Evolutionary conservation across 2,888 invertebrate genomes (phyloP), one percentile per base, ranked within the genome.

Genomic region (Seira ritae): DNA sequence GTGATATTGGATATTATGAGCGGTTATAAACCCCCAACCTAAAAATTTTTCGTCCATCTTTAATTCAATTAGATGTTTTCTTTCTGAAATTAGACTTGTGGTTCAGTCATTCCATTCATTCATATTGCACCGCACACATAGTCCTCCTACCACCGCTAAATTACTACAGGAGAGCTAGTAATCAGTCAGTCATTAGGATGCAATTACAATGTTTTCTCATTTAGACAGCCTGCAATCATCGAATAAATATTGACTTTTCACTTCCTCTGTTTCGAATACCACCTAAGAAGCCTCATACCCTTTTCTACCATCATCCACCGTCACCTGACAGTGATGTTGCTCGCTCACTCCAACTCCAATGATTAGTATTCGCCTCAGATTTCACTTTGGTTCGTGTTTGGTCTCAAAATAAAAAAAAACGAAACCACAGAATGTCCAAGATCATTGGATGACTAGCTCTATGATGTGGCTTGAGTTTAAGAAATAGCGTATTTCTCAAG

Each of bases 181-280:
- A 70, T 62, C 75, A 42, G 12, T 62, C 62, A 20, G 22, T 62
- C 62, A 62, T 62, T 62, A 62, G 3, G 62, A 19, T 62, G 55
- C 55, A 8, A 68, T 60, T 76, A 67, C 10, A 1, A 69, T 42
- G 50, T 75, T 50, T 19, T 62, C 23, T 24, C 42, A 20, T 17
- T 55, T 69, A 19, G 62, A 75, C 70, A 80, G 37, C 50, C 60
- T 69, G 24, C 46, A 80, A 75, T 75, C 70, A 80, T 74, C 68
- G 37, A 3, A 31, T 60, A n/a, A 66, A 72, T 74, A 80, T 74
- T 80, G 73, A 80, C 80, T 68, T 75, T 80, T 80, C 46, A 73
- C 80, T 80, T 80, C 80, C 80, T 80, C 67, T 79, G 71, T 62
- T 20, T 20, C 2, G 6, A 15, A 22, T 62, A 62, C 62, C 62